Evolutionary conservation across 2,113 vertebrate species (phyloP), one percentile per base, ranked within the genome.

Genomic region (Carollia perspicillata): DNA sequence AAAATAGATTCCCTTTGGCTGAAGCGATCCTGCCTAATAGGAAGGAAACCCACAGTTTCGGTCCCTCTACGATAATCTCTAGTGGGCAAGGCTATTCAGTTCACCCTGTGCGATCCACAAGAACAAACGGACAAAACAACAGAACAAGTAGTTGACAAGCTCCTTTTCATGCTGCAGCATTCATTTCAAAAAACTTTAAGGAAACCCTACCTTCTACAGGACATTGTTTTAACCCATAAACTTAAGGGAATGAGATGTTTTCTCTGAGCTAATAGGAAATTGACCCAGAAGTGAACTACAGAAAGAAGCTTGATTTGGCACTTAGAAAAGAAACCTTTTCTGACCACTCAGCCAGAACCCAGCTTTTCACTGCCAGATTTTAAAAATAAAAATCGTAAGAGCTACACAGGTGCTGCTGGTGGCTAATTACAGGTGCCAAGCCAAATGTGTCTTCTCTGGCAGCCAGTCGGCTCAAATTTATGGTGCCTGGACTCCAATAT

Each of bases 281-380:
- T 96, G 90, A 97, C 96, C 94, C 60, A 94, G 47, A 95, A 94
- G 53, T 96, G 95, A 97, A 95, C 97, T 95, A 74, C 9, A 81
- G 37, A 65, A 88, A 97, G 84, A 93, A 90, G 72, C 47, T 65
- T 89, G 81, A 96, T 66, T 94, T 96, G 84, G 95, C 90, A 83
- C 66, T 68, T 65, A 55, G 42, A 84, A 92, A 92, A 95, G 66
- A 80, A 89, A 65, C 42, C 47, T 84, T 93, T 97, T 92, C 72
- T 96, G 71, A 96, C 88, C 84, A 81, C 72, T 95, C 40, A 88
- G 83, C 88, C 88, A 85, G 95, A 97, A 90, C 95, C 47, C 77
- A 77, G 79, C 37, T 87, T 95, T 95, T 92, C 87, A 33, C 2
- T 81, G 89, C 95, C 92, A 92, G 66, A 63, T 95, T 93, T 89